Evolutionary conservation across 2,888 invertebrate genomes (phyloP).

Genomic region (Ligdia adustata): DNA sequence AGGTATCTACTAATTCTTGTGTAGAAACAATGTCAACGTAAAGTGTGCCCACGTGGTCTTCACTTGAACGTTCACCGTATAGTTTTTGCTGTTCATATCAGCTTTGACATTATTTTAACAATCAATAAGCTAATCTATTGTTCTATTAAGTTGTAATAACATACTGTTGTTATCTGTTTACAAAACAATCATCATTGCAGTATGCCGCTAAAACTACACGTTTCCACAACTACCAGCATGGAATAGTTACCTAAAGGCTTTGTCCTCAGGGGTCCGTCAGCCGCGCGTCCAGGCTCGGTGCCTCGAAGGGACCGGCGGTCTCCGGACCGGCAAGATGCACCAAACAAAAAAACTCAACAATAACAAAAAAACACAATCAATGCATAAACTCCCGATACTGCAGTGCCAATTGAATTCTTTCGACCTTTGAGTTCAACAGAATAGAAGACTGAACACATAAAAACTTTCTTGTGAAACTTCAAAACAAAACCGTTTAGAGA

Average conservation of each 20-base stretch:
- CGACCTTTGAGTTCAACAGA: slow-evolving; percentile 64
- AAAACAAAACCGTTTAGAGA: slow-evolving; percentile 76
- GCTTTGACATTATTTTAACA: slow-evolving; percentile 27
- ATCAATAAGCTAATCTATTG: slow-evolving; percentile 37
- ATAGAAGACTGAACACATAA: slow-evolving; percentile 71
- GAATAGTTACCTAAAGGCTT: slow-evolving; percentile 81
- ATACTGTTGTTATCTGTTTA: slow-evolving; percentile 50
- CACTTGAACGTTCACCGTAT: slow-evolving; percentile 5
- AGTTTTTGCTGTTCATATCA: slow-evolving; percentile 17
- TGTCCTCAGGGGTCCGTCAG: slow-evolving; percentile 70
- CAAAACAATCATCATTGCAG: slow-evolving; percentile 52
- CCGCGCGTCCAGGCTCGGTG: slow-evolving; percentile 74
- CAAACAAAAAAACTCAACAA: slow-evolving; percentile 83
- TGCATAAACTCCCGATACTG: slow-evolving; percentile 74
- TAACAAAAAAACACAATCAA: slow-evolving; percentile 81
- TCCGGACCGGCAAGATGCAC: slow-evolving; percentile 81
- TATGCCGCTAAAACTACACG: slow-evolving; percentile 42
- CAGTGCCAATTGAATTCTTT: slow-evolving; percentile 68
- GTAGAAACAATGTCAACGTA: slow-evolving; percentile 23
- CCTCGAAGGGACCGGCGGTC: slow-evolving; percentile 74
- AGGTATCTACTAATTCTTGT: too few relatives aligned
- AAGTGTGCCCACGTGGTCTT: slow-evolving; percentile 36
- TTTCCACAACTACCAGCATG: slow-evolving; percentile 37
- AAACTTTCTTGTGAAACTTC: slow-evolving; percentile 77
- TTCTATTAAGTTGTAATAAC: slow-evolving; percentile 38